A percentile compares a stretch with the other conserved stretches of the same genome.
Evolutionary conservation across 2,888 invertebrate species (phyloP).

Genomic region (Cryptus viduatorius): DNA sequence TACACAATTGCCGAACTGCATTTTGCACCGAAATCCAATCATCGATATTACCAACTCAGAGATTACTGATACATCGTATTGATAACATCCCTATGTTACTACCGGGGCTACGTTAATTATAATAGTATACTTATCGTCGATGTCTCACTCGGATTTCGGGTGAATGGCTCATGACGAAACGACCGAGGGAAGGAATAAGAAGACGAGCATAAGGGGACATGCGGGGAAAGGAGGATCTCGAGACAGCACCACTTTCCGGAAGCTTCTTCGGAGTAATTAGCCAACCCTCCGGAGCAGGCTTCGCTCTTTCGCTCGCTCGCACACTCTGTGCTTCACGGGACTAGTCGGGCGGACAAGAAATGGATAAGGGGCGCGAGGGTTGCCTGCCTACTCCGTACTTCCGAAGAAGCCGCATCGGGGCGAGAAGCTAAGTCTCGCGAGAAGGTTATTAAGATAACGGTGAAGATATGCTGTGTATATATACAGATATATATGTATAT

Average conservation of each 20-base stretch:
- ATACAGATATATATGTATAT: not conserved
- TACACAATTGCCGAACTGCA: not conserved
- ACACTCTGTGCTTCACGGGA: conserved; percentile 29
- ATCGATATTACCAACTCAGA: not conserved
- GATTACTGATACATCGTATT: not conserved
- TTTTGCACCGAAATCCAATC: not conserved
- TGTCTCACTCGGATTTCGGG: conserved; percentile 7
- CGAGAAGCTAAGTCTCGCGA: conserved; percentile 42
- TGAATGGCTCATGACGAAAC: not conserved
- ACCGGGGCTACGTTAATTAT: conserved; percentile 20
- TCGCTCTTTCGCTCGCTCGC: conserved; percentile 39
- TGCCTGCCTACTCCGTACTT: not conserved
- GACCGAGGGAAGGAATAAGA: conserved; percentile 14
- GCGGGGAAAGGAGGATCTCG: conserved; percentile 7
- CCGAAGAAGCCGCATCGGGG: conserved; percentile 17
- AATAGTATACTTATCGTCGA: conserved; percentile 23
- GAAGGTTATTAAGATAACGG: conserved; percentile 53
- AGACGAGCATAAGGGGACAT: not conserved
- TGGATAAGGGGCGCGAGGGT: conserved; percentile 22
- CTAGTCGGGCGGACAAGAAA: conserved; percentile 55
- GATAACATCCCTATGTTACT: not conserved
- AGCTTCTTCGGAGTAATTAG: conserved; percentile 45
- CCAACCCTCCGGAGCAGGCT: conserved; percentile 38
- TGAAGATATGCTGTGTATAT: conserved; percentile 15
- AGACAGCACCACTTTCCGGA: conserved; percentile 30